Evolutionary conservation across 2,888 invertebrate species (phyloP).

Genomic region (Theretra japonica): DNA sequence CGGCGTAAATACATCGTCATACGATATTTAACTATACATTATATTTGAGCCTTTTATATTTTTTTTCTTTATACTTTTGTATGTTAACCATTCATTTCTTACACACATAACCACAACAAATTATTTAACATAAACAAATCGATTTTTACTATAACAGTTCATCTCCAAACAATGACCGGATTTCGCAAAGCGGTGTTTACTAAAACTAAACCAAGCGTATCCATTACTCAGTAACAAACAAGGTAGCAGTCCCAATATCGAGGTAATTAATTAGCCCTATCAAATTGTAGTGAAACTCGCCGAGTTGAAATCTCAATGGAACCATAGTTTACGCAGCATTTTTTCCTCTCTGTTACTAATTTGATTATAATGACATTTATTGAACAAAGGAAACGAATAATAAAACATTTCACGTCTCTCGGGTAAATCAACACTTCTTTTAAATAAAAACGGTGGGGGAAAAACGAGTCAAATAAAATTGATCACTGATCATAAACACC

Average conservation of each 20-base stretch:
- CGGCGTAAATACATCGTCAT: no score
- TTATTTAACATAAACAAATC: neutral
- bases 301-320: neutral
- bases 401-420: neutral
- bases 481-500: no score
- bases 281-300: slow-evolving; percentile 9
- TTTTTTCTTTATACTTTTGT: no score
- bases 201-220: slow-evolving; percentile 21
- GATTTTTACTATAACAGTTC: neutral
- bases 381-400: neutral
- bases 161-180: neutral
- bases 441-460: no score
- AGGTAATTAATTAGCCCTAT: slow-evolving; percentile 19
- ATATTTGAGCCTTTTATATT: no score
- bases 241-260: neutral
- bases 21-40: no score
- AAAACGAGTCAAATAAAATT: no score
- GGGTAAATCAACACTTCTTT: neutral
- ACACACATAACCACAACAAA: neutral
- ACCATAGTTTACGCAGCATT: neutral
- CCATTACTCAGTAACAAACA: slow-evolving; percentile 19
- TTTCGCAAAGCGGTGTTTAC: neutral
- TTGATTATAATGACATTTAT: neutral
- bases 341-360: neutral
- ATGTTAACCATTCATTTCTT: neutral